phyloP scores from a whole-genome alignment of 2,797 vertebrate genomes.

The Apogon hyalosoma region DNA sequence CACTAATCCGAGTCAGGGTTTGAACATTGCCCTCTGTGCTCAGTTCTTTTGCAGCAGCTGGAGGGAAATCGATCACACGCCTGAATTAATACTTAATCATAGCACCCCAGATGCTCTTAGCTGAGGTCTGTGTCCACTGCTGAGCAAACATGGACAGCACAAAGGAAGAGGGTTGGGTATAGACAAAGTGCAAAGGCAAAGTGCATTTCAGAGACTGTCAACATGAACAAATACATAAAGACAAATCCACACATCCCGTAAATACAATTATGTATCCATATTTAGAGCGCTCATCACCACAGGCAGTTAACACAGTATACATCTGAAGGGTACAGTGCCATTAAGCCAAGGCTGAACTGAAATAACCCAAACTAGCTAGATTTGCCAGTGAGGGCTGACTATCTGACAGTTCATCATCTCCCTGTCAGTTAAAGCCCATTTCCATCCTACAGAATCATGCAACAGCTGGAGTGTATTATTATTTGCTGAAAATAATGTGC shows the following conservation, averaged over 20 bases:
- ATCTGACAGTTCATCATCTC: conserved; percentile 48
- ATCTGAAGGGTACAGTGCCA: not conserved
- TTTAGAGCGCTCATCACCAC: conserved; percentile 18
- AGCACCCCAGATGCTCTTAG: conserved; percentile 73
- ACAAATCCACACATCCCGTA: conserved; percentile 4
- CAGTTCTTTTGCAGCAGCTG: conserved; percentile 74
- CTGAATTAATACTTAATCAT: conserved; percentile 92
- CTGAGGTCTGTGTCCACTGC: conserved; percentile 47
- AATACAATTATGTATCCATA: not conserved
- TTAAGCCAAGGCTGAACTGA: conserved; percentile 17
- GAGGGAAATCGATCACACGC: conserved; percentile 90
- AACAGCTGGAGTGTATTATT: conserved; percentile 32
- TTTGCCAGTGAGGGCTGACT: conserved; percentile 29
- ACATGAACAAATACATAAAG: conserved; percentile 29
- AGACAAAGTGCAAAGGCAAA: conserved; percentile 29
- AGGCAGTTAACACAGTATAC: conserved; percentile 10
- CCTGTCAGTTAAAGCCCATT: conserved; percentile 56
- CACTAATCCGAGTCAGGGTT: conserved; percentile 63
- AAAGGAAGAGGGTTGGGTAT: conserved; percentile 33
- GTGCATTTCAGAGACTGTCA: conserved; percentile 34
- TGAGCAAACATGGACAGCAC: conserved; percentile 54
- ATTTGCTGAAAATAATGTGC: conserved; percentile 45
- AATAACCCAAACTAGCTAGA: conserved; percentile 40
- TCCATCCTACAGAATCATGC: conserved; percentile 38
- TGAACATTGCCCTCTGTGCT: conserved; percentile 61